phyloP scores from a whole-genome alignment of 2,888 invertebrate species.

The Pterostichus madidus region DNA sequence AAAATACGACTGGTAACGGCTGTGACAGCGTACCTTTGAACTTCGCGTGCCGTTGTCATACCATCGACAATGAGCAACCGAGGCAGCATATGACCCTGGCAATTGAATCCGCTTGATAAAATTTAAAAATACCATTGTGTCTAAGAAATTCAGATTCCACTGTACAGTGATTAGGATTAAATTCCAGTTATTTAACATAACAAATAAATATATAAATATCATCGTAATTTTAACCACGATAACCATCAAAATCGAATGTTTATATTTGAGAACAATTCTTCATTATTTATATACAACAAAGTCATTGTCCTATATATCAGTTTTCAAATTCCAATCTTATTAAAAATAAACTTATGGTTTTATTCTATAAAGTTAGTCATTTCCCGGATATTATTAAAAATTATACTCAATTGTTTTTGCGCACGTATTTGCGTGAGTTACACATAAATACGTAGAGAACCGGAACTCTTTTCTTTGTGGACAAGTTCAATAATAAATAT shows the following conservation, averaged over 20 bases:
- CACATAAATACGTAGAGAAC: slow-evolving; percentile 10
- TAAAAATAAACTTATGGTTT: slow-evolving; percentile 5
- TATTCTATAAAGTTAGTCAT: slow-evolving; percentile 41
- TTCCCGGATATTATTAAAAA: slow-evolving; percentile 46
- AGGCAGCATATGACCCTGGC: too few species aligned
- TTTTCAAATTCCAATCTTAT: slow-evolving; percentile 30
- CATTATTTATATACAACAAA: slow-evolving; percentile 14
- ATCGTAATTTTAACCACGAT: not conserved
- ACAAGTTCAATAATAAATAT: slow-evolving; percentile 2
- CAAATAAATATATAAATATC: too few species aligned
- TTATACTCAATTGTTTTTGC: slow-evolving; percentile 7
- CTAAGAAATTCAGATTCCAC: too few species aligned
- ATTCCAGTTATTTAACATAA: too few species aligned
- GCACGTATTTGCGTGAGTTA: slow-evolving; percentile 16
- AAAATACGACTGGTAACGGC: too few species aligned
- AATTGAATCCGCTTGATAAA: too few species aligned
- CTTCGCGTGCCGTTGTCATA: too few species aligned
- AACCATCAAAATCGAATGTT: not conserved
- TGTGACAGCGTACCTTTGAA: too few species aligned
- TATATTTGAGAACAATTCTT: not conserved
- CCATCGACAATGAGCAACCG: too few species aligned
- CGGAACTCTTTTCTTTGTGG: slow-evolving; percentile 27
- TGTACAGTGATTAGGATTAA: too few species aligned
- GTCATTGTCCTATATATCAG: slow-evolving; percentile 14
- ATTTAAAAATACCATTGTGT: too few species aligned